These are phyloP conservation scores for Psilopsiagon aymara DNA, from an alignment of 2,113 vertebrate species.

Conservation along the genomic window DNA sequence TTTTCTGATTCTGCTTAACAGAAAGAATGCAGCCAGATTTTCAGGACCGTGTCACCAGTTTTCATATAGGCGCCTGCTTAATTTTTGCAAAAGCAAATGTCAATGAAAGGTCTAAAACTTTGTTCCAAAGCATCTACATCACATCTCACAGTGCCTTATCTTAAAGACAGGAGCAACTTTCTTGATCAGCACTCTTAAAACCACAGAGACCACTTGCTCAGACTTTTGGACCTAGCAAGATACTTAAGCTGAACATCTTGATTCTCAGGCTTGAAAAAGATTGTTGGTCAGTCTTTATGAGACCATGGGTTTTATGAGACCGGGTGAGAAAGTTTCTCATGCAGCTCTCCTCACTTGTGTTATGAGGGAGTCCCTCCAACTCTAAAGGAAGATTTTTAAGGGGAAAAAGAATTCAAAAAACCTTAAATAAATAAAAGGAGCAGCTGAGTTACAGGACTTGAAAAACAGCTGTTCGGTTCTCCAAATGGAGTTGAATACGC, in stretches of 20 bases:
- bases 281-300: slow-evolving; percentile 6
- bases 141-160: not conserved
- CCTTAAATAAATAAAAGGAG: not conserved
- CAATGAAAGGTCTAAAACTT: not conserved
- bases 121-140: not conserved
- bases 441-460: not conserved
- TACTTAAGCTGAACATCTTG: not conserved
- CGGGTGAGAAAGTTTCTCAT: not conserved
- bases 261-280: not conserved
- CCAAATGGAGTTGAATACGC: not conserved
- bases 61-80: not conserved
- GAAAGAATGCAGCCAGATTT: not conserved
- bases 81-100: not conserved
- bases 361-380: accelerated
- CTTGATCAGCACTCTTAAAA: not conserved
- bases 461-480: not conserved
- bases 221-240: not conserved
- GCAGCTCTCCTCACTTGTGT: accelerated
- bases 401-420: not conserved
- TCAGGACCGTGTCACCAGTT: not conserved
- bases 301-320: not conserved
- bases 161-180: not conserved
- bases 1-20: not conserved
- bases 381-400: not conserved
- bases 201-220: not conserved